Evolutionary conservation across 1,140 invertebrate genomes (phyloP), one percentile per base, ranked within the genome.

Genomic region (Mamestra configurata): DNA sequence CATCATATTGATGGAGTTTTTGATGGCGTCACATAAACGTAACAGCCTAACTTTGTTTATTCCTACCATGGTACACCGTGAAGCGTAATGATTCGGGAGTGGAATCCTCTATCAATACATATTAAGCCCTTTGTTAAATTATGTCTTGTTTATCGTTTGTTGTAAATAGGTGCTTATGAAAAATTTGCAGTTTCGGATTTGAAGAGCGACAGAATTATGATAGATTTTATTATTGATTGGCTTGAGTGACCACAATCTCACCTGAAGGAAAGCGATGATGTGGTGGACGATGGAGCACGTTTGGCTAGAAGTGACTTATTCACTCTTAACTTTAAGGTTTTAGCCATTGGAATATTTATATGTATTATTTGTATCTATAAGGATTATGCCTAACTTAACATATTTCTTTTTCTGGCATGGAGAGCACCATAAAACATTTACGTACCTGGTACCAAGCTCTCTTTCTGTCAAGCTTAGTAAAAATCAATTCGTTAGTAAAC

Each of bases 1-100:
- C 89, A 89, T 89, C 82, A 86, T 84, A 84, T 87, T 89, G 85
- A 88, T 88, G 84, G 81, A 68, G 80, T 78, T 87, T 87, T 87
- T 89, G 83, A 90, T 90, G 85, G 75, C 82, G 79, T 84, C 86
- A 84, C 87, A 90, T 89, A 89, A 79, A 79, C 70, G 31, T 73
- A 64, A 75, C 57, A 66, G 49, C 66, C 66, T 71, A 82, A 87
- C 84, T 86, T 86, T 84, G 86, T 87, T 84, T 86, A 88, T 89
- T 85, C 80, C 66, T 72, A 66, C 79, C 73, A 59, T 43, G 72
- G 15, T 77, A 55, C 46, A 66, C n/a, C 40, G 61, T 53, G 8
- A 75, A 64, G 18, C 31, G 46, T 73, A 79, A 73, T 73, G 70
- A 75, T 40, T 64, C 51, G 40, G 1, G 53, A 55, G 46, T 10